Base-by-base conservation (phyloP, 2,888 invertebrate species). In the Frankliniella fusca region DNA sequence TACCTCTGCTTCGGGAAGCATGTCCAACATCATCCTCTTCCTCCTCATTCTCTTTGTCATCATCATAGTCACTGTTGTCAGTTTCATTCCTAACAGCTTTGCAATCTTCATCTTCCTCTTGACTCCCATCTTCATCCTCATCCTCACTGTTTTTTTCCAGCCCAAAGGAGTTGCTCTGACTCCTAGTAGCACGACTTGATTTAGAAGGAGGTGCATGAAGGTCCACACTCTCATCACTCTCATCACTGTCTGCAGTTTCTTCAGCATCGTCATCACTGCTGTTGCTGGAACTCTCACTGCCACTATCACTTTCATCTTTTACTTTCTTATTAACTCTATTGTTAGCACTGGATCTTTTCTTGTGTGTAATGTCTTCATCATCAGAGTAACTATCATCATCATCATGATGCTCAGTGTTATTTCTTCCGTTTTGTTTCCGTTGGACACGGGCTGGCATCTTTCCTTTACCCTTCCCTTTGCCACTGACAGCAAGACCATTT, bases 391-490 rank as follows among this genome's bases (percentile, higher is more conserved):
- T 84, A 54, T 83, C 84, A 54, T 85, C 85, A 3, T 86, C 86
- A 28, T 82, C 82, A 85, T 91, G 90, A 83, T 88, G 88, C 54
- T 88, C 88, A 61, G 84, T 84, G 27, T 76, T 9, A 82, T 87
- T 88, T 23, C 27, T 76, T 5, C 70, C 70, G 27, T 76, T 76
- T 23, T 76, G 23, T 27, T 76, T 23, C 27, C 70, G 23, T 23
- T 76, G 70, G 0, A 27, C 23, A 27, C 70, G 23, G 12, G 23
- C 27, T 12, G 70, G 0, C 8, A 27, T 12, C 27, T 76, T 76
- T 11, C 23, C 70, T 76, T 70, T 70, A 0, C 70, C 70, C 23
- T 76, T 76, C 9, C 70, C 70, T 12, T 76, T 76, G 23, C 23
- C 54, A 12, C 85, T 83, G 54, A 86, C 87, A 0, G 85, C 83